Conservation (phyloP, 2,888 invertebrate genomes). For the Operophtera brumata region DNA sequence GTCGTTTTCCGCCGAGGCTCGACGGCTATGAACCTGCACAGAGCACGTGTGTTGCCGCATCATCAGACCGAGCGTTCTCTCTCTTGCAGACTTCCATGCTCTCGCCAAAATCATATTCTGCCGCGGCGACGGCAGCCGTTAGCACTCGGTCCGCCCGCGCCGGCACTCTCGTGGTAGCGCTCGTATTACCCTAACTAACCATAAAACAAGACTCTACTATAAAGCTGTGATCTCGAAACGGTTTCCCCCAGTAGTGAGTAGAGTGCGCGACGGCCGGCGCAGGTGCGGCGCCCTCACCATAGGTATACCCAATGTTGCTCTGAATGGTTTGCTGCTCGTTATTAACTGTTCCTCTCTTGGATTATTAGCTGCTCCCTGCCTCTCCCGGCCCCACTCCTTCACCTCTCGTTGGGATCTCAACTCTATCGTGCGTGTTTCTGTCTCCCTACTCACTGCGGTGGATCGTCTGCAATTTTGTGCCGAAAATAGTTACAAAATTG, state of each 20-base stretch:
- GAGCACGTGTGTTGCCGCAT: conserved; percentile 38
- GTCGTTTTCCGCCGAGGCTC: conserved; percentile 10
- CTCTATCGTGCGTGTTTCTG: conserved; percentile 49
- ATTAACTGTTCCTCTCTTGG: conserved; percentile 66
- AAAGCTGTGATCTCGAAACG: conserved; percentile 72
- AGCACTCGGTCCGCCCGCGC: conserved; percentile 63
- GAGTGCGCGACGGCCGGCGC: conserved; percentile 48
- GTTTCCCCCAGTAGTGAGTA: conserved; percentile 66
- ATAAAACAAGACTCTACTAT: conserved; percentile 67
- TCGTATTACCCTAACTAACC: conserved; percentile 62
- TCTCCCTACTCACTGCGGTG: conserved; percentile 39
- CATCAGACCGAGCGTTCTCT: conserved; percentile 67
- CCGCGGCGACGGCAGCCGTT: conserved; percentile 80
- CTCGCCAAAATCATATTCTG: conserved; percentile 87
- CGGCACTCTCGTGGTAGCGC: conserved; percentile 51
- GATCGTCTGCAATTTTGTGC: conserved; percentile 49
- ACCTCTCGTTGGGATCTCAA: conserved; percentile 55
- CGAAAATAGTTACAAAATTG: conserved; percentile 38
- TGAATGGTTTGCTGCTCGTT: conserved; percentile 80
- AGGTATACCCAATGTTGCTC: conserved; percentile 73
- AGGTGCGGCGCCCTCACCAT: conserved; percentile 54
- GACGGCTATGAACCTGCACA: conserved; percentile 3
- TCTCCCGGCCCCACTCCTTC: conserved; percentile 38
- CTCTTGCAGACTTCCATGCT: conserved; percentile 88
- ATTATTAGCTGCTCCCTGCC: conserved; percentile 58